Base-by-base conservation (phyloP, 2,113 vertebrate species). In the Dicaeum eximium region DNA sequence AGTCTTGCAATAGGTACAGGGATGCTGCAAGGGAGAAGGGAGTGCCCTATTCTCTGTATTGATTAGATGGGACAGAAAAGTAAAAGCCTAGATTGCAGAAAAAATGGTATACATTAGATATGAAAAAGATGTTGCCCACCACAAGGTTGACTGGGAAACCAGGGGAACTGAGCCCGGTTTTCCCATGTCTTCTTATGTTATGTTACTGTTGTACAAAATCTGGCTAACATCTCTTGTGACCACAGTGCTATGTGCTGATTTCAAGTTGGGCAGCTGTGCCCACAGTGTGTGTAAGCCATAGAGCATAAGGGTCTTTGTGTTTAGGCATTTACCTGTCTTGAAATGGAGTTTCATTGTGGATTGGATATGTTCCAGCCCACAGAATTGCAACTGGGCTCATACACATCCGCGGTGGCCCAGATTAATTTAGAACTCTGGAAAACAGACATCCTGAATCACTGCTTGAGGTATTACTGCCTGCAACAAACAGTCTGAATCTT, bases 271-370 rank as follows among this genome's bases (percentile, higher is more conserved):
- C 73, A 81, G 13, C 0, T 27, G 18, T 64, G 71, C 27, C 66
- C 44, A 33, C 0, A 0, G 14, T 38, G 38, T 5, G 0, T 37
- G 8, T 60, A 37, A 82, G 40, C 22, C 35, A 13, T 3, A 23
- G 48, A 33, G 20, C 10, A 61, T 18, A n/a, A 82, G 7, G 24
- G 15, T n/a, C 38, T 38, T 57, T 65, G 38, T 88, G 13, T 83
- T 88, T 15, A n/a, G 72, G 33, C 31, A 38, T 44, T 77, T 57
- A 64, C 42, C 67, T 60, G 16, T 45, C 48, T 82, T 86, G 48
- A 83, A 80, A 73, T 77, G 72, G 45, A 50, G 33, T 74, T 66
- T 86, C 64, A 24, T 24, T 93, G 58, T 9, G 7, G 67, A 37
- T 5, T 80, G 56, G 44, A 38, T 14, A 4, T 42, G 38, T 47